Evolutionary conservation across 2,888 invertebrate genomes (phyloP), one percentile per base, ranked within the genome.

Genomic region (Mythimna impura): DNA sequence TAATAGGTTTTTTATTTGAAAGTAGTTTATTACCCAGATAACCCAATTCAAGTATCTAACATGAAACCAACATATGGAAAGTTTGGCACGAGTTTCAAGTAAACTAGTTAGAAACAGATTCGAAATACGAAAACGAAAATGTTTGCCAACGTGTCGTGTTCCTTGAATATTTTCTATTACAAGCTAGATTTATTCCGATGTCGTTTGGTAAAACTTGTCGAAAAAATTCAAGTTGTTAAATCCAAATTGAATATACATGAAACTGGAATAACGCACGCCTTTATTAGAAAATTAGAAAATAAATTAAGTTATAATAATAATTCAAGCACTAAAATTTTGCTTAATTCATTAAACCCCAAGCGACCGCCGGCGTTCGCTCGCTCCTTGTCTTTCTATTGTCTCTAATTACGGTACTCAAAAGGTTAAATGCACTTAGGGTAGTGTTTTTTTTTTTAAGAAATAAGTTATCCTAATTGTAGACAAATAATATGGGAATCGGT

Each of bases 11-110:
- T 5, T 58, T 20, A 14, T 47, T 55, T 30, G 12, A 6, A 12
- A 54, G 6, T 47, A 25, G 36, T 43, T 61, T 43, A 30, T 52
- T 30, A 60, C 22, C 60, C 3, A 61, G 22, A 76, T 78, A 69
- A 66, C 73, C 73, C 57, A 79, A 63, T 79, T 77, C 77, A 54
- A 54, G 34, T 80, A 72, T 63, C 36, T 65, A 67, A 73, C 76
- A 47, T 17, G 63, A 36, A 54, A 64, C 73, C 67, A 75, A 61
- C 54, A 50, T 78, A 68, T 55, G 61, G 64, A 75, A 80, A 65
- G 47, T 57, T 75, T 80, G 78, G 78, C 76, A 75, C 76, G 64
- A 65, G 52, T 68, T 43, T 65, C 57, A 80, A 65, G 60, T 65
- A 52, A 74, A 61, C 54, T 47, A 4, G 22, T 22, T 54, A 55